A percentile compares a stretch with the other conserved stretches of the same genome.
These are phyloP conservation scores for Drosophila takahashii DNA, from an alignment of 1,140 invertebrate genomes.

Conservation along the genomic window DNA sequence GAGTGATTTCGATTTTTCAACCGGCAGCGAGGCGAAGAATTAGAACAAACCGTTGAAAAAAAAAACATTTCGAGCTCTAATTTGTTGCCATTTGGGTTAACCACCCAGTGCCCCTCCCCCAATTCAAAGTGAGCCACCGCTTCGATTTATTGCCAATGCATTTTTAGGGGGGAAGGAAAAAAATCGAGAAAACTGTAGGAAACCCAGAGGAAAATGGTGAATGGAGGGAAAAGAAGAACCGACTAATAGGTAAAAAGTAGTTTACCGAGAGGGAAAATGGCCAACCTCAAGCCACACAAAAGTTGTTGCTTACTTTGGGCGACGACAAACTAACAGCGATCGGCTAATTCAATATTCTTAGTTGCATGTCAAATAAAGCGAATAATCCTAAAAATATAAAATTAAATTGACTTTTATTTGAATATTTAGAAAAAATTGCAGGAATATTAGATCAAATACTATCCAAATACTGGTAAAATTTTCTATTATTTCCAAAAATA, in stretches of 20 bases:
- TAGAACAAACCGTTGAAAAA: constrained; percentile 70
- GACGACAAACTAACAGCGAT: constrained; percentile 13
- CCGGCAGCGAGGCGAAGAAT: constrained; percentile 79
- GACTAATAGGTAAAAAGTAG: constrained; percentile 17
- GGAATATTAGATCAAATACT: too few species aligned
- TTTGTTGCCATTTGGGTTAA: constrained; percentile 80
- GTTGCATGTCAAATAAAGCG: constrained; percentile 22
- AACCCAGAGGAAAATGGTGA: background rate
- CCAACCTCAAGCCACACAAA: constrained; percentile 9
- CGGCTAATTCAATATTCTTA: constrained; percentile 24
- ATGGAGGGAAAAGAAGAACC: background rate
- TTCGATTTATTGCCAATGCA: constrained; percentile 70
- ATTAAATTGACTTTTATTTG: background rate
- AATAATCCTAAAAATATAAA: constrained; percentile 1
- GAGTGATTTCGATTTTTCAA: constrained; percentile 84
- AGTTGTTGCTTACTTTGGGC: constrained; percentile 14
- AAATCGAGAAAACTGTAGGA: constrained; percentile 17
- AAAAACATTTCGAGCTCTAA: constrained; percentile 65
- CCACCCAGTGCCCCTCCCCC: constrained; percentile 27
- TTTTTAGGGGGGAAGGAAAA: constrained; percentile 1
- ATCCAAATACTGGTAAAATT: too few species aligned
- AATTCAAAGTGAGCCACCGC: constrained; percentile 48
- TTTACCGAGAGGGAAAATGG: constrained; percentile 14
- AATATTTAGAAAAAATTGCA: too few species aligned
- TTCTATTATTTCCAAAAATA: too few species aligned